Percentiles rank a stretch among this genome's conserved stretches.
These are phyloP conservation scores for Platygyra sinensis DNA, from an alignment of 64 coral and sea anemone genomes.

Conservation along the genomic window DNA sequence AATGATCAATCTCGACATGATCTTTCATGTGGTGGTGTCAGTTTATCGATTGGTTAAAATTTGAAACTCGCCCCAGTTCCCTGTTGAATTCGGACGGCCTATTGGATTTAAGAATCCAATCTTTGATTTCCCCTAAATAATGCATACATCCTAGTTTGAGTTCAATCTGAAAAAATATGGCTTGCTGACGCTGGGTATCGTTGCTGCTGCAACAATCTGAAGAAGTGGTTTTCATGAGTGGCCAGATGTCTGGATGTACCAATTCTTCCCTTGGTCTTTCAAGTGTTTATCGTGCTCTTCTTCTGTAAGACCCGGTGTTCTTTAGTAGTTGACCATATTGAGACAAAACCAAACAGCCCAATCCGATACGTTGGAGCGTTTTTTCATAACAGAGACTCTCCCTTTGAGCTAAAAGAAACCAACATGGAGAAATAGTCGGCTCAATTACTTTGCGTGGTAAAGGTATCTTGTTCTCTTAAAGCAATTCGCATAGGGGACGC, in stretches of 20 bases:
- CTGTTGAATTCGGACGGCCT: no score
- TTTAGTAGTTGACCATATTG: conserved; percentile 35
- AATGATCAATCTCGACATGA: no score
- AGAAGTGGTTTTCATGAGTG: conserved; percentile 20
- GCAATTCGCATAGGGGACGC: not conserved
- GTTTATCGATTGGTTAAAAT: no score
- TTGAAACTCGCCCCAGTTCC: no score
- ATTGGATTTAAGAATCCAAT: no score
- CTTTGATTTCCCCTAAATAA: no score
- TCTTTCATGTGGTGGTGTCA: no score
- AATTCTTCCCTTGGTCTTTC: not conserved
- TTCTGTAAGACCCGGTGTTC: conserved; percentile 8
- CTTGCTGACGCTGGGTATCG: conserved; percentile 17
- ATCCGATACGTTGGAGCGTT: conserved; percentile 25
- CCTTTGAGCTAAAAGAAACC: conserved; percentile 16
- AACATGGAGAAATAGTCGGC: not conserved
- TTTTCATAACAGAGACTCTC: conserved; percentile 50
- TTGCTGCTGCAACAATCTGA: not conserved
- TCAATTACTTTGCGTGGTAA: not conserved
- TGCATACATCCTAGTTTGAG: no score
- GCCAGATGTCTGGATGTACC: conserved; percentile 46
- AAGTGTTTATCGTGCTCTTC: conserved; percentile 28
- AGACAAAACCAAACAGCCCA: not conserved
- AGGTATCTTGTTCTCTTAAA: not conserved
- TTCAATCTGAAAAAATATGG: not conserved